Conservation (phyloP, 2,113 vertebrate genomes). For the Ailurus styani region DNA sequence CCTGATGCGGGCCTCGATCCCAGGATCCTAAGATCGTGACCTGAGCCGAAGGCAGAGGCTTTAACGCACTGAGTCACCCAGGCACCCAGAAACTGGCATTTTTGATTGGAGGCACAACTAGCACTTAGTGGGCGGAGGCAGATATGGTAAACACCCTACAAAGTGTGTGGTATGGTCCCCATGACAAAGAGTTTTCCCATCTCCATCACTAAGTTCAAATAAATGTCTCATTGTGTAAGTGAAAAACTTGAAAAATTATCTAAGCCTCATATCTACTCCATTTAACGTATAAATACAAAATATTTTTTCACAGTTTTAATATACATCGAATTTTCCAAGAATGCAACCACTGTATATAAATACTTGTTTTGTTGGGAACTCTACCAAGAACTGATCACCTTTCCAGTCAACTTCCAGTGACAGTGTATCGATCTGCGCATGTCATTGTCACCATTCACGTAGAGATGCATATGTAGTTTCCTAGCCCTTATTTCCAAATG, state of each 20-base stretch:
- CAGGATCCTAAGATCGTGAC: too few relatives aligned
- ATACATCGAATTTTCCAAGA: not conserved
- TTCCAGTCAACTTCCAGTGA: not conserved
- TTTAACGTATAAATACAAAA: not conserved
- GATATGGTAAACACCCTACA: not conserved
- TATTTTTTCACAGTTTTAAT: not conserved
- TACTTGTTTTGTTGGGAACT: not conserved
- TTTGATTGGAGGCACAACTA: not conserved
- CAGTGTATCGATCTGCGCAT: not conserved
- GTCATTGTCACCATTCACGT: not conserved
- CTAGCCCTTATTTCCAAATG: not conserved
- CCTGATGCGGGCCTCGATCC: too few relatives aligned
- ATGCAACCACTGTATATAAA: not conserved
- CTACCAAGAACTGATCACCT: not conserved
- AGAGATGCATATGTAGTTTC: not conserved
- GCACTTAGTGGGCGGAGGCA: not conserved
- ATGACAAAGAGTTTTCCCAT: not conserved
- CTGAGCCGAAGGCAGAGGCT: too few relatives aligned
- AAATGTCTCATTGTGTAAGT: not conserved
- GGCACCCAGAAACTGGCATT: not conserved
- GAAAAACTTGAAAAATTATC: not conserved
- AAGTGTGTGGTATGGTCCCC: not conserved
- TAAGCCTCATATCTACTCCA: not conserved
- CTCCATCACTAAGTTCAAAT: not conserved
- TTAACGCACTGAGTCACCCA: too few relatives aligned